These are phyloP conservation scores for Anhinga anhinga DNA, from an alignment of 2,113 vertebrate species.

Conservation along the genomic window DNA sequence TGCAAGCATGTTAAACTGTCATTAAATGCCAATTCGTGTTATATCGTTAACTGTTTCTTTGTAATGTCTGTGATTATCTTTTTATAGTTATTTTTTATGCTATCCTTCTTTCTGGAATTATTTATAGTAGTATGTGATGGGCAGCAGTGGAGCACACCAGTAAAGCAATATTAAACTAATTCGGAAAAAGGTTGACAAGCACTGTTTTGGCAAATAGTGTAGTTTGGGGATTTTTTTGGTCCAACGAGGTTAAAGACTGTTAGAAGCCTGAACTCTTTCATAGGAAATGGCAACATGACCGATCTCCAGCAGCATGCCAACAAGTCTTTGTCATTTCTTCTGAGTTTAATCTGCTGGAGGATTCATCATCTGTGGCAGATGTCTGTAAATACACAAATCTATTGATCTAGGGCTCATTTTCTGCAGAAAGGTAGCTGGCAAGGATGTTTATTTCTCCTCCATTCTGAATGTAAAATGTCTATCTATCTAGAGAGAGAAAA, in stretches of 20 bases:
- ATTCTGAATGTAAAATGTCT: background rate
- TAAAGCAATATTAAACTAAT: background rate
- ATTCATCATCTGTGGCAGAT: background rate
- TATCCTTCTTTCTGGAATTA: background rate
- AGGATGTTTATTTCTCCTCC: background rate
- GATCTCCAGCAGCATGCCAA: background rate
- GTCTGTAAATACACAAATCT: background rate
- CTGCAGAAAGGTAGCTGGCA: background rate
- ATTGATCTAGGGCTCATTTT: background rate
- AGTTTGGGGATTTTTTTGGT: background rate
- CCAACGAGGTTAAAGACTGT: background rate
- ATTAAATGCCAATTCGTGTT: background rate
- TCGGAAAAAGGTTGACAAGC: background rate
- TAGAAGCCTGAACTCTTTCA: background rate
- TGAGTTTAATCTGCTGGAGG: background rate
- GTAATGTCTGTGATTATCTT: background rate
- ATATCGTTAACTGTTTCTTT: background rate
- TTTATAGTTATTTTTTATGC: background rate
- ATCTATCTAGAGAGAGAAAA: background rate
- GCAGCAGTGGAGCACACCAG: background rate
- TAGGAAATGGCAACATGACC: background rate
- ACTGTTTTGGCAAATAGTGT: background rate
- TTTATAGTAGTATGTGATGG: background rate
- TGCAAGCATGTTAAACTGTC: background rate
- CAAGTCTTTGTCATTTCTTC: background rate